Base-by-base conservation (phyloP, 1,140 invertebrate genomes). In the Cepaea nemoralis region DNA sequence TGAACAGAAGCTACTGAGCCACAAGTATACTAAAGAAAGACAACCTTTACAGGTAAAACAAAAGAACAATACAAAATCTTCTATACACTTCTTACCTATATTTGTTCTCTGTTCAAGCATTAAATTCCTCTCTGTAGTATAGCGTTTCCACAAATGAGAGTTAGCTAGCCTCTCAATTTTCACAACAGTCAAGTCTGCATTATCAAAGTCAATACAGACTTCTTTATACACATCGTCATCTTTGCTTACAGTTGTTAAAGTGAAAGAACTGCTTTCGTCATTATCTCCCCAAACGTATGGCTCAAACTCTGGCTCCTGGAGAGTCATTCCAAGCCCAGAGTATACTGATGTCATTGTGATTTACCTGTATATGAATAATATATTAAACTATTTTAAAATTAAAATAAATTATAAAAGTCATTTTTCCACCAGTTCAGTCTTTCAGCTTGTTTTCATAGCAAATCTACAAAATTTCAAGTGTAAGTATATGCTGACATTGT, bases 141-240 rank as follows among this genome's bases (percentile, higher is more conserved):
- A 89, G 45, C 83, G 84, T 10, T 87, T 79, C 48, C 88, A 82
- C 10, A 87, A 79, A 39, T 82, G 39, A 14, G 48, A 19, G 81
- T 87, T 89, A 39, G 86, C 84, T 27, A 89, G 63, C 27, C 85
- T 73, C 67, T 88, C 85, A 33, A 89, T 78, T 69, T 80, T 85
- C 8, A 82, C 80, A 22, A 88, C 83, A 50, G 85, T 63, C 42
- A 89, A 63, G 6, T 83, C 87, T 45, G 83, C 85, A 39, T 80
- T 71, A 59, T 81, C 73, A 81, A 89, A 86, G 66, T 89, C 88
- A 0, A 85, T 70, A 19, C 69, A 27, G 63, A 89, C 87, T 55
- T 78, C 80, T 39, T 86, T 84, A 84, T 84, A 89, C 48, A 87
- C 85, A 8, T 67, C 33, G 16, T 86, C 76, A 24, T 77, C 83